A percentile compares a stretch with the other conserved stretches of the same genome.
phyloP scores from a whole-genome alignment of 2,797 vertebrate species.

The Coilia nasus region DNA sequence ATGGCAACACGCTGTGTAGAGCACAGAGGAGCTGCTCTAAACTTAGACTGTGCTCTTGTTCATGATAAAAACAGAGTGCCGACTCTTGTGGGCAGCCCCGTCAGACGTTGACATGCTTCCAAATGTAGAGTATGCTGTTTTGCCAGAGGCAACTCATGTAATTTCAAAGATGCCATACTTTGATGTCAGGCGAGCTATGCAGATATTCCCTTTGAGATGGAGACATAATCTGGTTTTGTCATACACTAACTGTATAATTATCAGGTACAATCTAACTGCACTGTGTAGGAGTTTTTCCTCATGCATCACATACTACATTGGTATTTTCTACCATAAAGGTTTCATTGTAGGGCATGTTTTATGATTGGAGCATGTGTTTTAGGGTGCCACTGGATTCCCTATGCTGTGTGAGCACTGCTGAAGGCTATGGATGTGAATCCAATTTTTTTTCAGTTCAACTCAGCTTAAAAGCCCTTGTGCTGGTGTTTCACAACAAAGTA shows the following conservation, averaged over 20 bases:
- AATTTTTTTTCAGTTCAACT: neutral
- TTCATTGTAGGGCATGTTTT: neutral
- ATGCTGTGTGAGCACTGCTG: neutral
- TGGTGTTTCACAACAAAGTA: neutral
- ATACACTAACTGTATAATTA: neutral
- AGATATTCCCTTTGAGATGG: neutral
- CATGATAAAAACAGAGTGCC: neutral
- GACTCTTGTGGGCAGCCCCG: neutral
- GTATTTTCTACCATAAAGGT: neutral
- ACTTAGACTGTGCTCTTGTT: neutral
- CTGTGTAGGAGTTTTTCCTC: neutral
- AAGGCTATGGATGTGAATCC: neutral
- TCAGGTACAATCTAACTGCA: neutral
- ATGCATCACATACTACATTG: neutral
- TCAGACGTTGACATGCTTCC: neutral
- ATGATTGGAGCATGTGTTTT: neutral
- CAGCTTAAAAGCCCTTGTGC: neutral
- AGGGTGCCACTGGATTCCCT: neutral
- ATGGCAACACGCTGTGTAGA: neutral
- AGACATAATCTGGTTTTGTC: neutral
- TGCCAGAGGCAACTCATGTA: slow-evolving; percentile 11
- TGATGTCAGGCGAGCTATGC: neutral
- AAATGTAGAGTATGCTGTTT: neutral
- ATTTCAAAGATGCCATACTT: slow-evolving; percentile 6
- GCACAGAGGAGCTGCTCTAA: neutral